A percentile compares a stretch with the other conserved stretches of the same genome.
phyloP scores from a whole-genome alignment of 1,140 invertebrate genomes.

The Centruroides vittatus region DNA sequence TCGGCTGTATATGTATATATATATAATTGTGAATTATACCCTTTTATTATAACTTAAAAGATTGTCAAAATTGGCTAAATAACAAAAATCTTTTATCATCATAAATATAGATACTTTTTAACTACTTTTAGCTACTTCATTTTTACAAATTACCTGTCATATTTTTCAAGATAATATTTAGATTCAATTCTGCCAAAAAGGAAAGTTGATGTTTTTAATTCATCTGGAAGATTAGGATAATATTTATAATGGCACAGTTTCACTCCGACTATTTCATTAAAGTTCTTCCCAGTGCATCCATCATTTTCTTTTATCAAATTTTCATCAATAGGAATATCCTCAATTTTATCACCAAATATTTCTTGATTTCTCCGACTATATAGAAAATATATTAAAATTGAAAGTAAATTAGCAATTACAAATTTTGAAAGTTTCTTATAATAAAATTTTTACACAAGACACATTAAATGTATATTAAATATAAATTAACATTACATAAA shows the following conservation, averaged over 20 bases:
- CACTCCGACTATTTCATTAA: slow-evolving; percentile 1
- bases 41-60: too few species aligned
- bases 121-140: too few species aligned
- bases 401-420: too few species aligned
- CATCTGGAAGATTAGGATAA: slow-evolving; percentile 8
- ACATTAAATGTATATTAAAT: too few species aligned
- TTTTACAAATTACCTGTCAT: not conserved
- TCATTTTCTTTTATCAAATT: slow-evolving; percentile 1
- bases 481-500: too few species aligned
- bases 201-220: slow-evolving; percentile 9
- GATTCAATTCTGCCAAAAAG: slow-evolving; percentile 8
- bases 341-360: slow-evolving; percentile 7
- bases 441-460: too few species aligned
- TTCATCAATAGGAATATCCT: slow-evolving; percentile 11
- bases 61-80: too few species aligned
- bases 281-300: not conserved
- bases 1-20: too few species aligned
- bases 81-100: too few species aligned
- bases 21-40: too few species aligned
- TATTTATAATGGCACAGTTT: slow-evolving; percentile 3
- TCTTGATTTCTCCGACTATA: slow-evolving; percentile 15
- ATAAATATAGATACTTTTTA: too few species aligned
- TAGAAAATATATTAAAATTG: not conserved
- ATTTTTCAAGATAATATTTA: not conserved
- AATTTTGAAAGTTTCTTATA: too few species aligned